These are phyloP conservation scores for Girardinichthys multiradiatus DNA, from an alignment of 2,113 vertebrate species.

Conservation along the genomic window DNA sequence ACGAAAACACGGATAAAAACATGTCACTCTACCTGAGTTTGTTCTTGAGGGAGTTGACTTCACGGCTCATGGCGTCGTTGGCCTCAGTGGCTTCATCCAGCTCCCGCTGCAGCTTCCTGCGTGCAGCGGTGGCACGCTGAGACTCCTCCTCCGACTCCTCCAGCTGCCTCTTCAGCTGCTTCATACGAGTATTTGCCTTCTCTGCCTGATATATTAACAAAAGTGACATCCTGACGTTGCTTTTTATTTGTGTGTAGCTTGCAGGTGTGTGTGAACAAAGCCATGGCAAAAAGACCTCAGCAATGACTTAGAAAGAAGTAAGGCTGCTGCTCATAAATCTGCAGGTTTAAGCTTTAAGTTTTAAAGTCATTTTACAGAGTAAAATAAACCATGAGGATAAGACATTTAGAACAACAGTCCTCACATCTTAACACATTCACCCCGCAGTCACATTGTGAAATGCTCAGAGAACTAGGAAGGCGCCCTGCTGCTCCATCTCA, in stretches of 20 bases:
- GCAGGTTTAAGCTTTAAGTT: too few relatives aligned
- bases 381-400: too few relatives aligned
- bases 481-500: too few relatives aligned
- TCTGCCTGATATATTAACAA: slow-evolving; percentile 79
- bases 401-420: too few relatives aligned
- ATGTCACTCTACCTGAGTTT: slow-evolving; percentile 69
- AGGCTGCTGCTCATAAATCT: too few relatives aligned
- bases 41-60: slow-evolving; percentile 74
- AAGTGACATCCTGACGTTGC: background rate
- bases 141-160: slow-evolving; percentile 96
- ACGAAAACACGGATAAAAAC: background rate
- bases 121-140: slow-evolving; percentile 90
- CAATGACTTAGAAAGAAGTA: too few relatives aligned
- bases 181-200: slow-evolving; percentile 85
- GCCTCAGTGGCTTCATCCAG: slow-evolving; percentile 92
- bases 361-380: too few relatives aligned
- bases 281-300: background rate
- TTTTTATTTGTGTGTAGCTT: background rate
- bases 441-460: too few relatives aligned
- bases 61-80: slow-evolving; percentile 85
- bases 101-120: slow-evolving; percentile 95
- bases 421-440: too few relatives aligned
- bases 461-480: too few relatives aligned
- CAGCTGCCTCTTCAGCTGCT: slow-evolving; percentile 94
- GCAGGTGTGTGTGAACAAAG: background rate